Percentiles rank a stretch among this genome's conserved stretches.
phyloP scores from a whole-genome alignment of 2,113 vertebrate species.

The Lasiurus borealis region DNA sequence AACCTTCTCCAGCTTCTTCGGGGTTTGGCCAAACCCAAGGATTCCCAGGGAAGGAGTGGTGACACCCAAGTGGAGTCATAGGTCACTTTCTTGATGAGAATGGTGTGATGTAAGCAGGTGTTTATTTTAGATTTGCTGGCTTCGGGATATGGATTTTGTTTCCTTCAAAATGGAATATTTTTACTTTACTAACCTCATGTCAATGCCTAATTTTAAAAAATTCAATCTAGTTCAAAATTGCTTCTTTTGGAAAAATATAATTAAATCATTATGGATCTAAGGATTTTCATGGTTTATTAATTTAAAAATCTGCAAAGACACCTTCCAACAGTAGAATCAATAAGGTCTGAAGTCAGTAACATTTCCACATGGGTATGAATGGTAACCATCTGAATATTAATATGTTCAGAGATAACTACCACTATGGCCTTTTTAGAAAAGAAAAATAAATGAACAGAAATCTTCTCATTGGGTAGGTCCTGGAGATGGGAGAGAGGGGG shows the following conservation, averaged over 20 bases:
- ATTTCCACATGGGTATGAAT: neutral
- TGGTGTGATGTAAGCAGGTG: neutral
- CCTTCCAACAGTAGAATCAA: neutral
- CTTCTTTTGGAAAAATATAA: constrained; percentile 57
- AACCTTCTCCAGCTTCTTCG: neutral
- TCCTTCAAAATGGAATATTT: constrained; percentile 8
- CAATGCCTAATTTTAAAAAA: constrained; percentile 35
- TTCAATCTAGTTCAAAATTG: constrained; percentile 58
- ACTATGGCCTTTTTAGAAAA: neutral
- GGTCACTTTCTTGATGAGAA: neutral
- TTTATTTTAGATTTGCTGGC: neutral
- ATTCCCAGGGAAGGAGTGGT: neutral
- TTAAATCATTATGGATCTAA: constrained; percentile 29
- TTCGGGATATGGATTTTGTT: neutral
- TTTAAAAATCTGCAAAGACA: constrained; percentile 29
- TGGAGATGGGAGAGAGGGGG: neutral
- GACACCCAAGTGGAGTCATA: neutral
- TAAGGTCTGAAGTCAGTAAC: neutral
- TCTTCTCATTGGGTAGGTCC: neutral
- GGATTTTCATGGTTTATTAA: constrained; percentile 27
- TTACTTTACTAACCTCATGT: constrained; percentile 11
- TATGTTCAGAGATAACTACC: neutral
- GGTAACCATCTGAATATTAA: neutral
- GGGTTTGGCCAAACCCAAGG: neutral
- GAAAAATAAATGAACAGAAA: neutral